These are phyloP conservation scores for Tamandua tetradactyla DNA, from an alignment of 2,797 vertebrate species.

Conservation along the genomic window DNA sequence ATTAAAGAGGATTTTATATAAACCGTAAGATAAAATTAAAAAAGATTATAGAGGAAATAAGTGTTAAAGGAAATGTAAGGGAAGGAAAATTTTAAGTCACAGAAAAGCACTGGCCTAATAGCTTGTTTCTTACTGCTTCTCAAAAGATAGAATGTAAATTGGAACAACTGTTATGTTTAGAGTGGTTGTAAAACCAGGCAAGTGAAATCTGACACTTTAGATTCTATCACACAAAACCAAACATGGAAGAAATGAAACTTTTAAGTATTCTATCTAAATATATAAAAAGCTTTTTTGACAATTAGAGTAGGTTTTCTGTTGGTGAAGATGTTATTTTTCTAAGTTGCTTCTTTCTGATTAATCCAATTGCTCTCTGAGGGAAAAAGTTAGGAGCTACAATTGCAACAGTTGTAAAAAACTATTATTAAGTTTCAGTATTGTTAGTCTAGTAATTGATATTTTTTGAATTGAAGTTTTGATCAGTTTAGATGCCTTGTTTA, in stretches of 20 bases:
- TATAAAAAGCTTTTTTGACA: conserved; percentile 21
- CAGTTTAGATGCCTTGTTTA: not conserved
- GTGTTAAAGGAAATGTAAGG: conserved; percentile 28
- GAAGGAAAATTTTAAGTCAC: not conserved
- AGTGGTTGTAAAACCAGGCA: conserved; percentile 43
- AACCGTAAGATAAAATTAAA: conserved; percentile 7
- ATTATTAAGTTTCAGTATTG: not conserved
- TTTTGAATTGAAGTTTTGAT: conserved; percentile 17
- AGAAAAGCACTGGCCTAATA: not conserved
- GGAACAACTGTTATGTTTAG: conserved; percentile 36
- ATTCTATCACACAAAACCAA: not conserved
- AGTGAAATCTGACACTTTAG: conserved; percentile 30
- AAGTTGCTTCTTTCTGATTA: conserved; percentile 26
- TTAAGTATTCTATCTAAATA: not conserved
- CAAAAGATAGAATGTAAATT: not conserved
- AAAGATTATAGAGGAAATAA: conserved; percentile 10
- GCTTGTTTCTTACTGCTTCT: conserved; percentile 33
- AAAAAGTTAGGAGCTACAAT: conserved; percentile 16
- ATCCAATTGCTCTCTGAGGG: conserved; percentile 21
- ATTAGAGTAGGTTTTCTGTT: conserved; percentile 12
- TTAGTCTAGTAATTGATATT: not conserved
- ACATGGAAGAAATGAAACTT: not conserved
- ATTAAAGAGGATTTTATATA: conserved; percentile 1
- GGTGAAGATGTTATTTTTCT: conserved; percentile 25
- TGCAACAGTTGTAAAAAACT: not conserved